Evolutionary conservation across 2,797 vertebrate species (phyloP).

Genomic region (Anabacerthia variegaticeps): DNA sequence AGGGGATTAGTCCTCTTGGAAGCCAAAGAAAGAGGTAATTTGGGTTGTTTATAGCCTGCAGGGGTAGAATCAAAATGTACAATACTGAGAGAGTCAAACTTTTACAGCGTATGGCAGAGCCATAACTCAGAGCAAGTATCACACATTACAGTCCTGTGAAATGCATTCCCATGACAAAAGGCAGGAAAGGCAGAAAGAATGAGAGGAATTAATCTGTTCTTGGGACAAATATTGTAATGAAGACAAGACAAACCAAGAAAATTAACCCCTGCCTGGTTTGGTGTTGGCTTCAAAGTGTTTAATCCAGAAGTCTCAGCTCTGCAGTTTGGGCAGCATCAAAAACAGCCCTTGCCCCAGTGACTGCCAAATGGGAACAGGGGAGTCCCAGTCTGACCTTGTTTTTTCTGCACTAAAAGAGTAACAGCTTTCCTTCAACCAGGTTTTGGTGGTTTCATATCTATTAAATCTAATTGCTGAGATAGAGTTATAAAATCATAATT

Average conservation of each 20-base stretch:
- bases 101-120: conserved; percentile 30
- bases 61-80: conserved; percentile 65
- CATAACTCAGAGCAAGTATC: conserved; percentile 32
- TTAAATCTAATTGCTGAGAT: conserved; percentile 70
- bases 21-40: conserved; percentile 71
- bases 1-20: conserved; percentile 73
- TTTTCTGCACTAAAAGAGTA: background rate
- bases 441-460: conserved; percentile 60
- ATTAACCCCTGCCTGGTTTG: background rate
- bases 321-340: fast-evolving
- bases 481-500: conserved; percentile 73
- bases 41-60: conserved; percentile 69
- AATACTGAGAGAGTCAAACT: conserved; percentile 51
- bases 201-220: conserved; percentile 53
- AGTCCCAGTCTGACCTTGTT: background rate
- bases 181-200: conserved; percentile 16
- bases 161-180: background rate
- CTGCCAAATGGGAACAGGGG: fast-evolving
- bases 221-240: conserved; percentile 47
- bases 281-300: background rate
- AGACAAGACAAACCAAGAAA: conserved; percentile 31
- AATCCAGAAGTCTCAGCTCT: background rate
- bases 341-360: fast-evolving
- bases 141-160: background rate
- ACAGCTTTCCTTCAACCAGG: conserved; percentile 39